A percentile compares a stretch with the other conserved stretches of the same genome.
phyloP scores from a whole-genome alignment of 2,797 vertebrate genomes.

The Chelonia mydas region DNA sequence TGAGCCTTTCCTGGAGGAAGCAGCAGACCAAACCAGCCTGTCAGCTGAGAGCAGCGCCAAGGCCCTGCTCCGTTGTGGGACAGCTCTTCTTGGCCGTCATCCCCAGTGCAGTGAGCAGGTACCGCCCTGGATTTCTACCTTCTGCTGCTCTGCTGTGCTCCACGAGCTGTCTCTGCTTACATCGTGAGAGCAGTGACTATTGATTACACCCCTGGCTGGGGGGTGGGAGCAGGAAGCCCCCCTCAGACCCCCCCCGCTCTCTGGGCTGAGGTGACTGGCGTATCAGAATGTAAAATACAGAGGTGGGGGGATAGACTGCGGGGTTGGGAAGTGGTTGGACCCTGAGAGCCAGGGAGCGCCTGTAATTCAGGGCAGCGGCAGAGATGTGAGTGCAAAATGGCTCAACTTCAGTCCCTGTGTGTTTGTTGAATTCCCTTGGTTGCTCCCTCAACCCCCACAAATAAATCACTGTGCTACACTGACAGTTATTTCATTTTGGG shows the following conservation, averaged over 20 bases:
- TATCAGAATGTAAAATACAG: neutral
- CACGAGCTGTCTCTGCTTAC: rapidly evolving
- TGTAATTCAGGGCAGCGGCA: neutral
- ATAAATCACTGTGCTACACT: neutral
- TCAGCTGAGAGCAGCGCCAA: no score
- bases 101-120: rapidly evolving
- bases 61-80: rapidly evolving
- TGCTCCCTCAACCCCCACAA: rapidly evolving
- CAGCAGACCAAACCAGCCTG: neutral
- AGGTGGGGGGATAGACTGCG: neutral
- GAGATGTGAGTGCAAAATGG: neutral
- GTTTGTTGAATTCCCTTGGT: rapidly evolving
- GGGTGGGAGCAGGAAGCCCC: rapidly evolving
- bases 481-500: neutral
- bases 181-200: neutral
- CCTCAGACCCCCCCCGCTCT: neutral
- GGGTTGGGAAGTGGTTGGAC: neutral
- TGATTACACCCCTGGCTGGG: neutral
- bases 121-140: rapidly evolving
- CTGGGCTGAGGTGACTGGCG: rapidly evolving
- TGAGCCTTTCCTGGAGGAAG: neutral
- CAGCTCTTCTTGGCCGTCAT: rapidly evolving
- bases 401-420: neutral
- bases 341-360: neutral
- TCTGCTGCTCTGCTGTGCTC: neutral